A percentile compares a stretch with the other conserved stretches of the same genome.
These are phyloP conservation scores for Neoniphon sammara DNA, from an alignment of 2,797 vertebrate species.

Conservation along the genomic window DNA sequence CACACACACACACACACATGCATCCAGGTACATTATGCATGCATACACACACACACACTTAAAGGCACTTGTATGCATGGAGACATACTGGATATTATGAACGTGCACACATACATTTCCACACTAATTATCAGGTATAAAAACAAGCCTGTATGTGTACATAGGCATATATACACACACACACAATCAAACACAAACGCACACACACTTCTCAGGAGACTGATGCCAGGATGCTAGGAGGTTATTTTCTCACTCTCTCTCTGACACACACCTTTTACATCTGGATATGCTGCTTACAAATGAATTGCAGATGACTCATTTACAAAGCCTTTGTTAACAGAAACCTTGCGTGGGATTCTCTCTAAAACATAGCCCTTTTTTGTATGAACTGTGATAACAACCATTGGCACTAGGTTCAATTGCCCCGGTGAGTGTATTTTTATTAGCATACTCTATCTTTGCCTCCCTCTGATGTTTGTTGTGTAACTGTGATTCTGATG, in stretches of 20 bases:
- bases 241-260: conserved; percentile 21
- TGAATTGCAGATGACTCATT: conserved; percentile 43
- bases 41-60: conserved; percentile 24
- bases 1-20: neutral
- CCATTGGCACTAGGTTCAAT: conserved; percentile 14
- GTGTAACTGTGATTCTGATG: neutral
- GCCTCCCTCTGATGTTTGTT: neutral
- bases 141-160: conserved; percentile 9
- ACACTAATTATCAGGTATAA: conserved; percentile 40
- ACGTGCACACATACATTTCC: conserved; percentile 54
- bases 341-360: conserved; percentile 21
- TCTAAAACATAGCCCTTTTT: conserved; percentile 14
- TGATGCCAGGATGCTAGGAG: neutral
- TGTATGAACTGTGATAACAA: conserved; percentile 18
- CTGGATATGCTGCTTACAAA: conserved; percentile 26
- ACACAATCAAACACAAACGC: conserved; percentile 28
- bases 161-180: neutral
- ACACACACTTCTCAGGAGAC: conserved; percentile 18
- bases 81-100: conserved; percentile 40
- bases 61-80: conserved; percentile 26
- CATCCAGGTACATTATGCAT: conserved; percentile 53
- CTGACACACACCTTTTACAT: conserved; percentile 21
- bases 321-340: conserved; percentile 10
- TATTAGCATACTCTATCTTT: neutral
- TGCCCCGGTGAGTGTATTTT: neutral